Evolutionary conservation across 2,797 vertebrate genomes (phyloP), one percentile per base, ranked within the genome.

Genomic region (Myotis vivesi): DNA sequence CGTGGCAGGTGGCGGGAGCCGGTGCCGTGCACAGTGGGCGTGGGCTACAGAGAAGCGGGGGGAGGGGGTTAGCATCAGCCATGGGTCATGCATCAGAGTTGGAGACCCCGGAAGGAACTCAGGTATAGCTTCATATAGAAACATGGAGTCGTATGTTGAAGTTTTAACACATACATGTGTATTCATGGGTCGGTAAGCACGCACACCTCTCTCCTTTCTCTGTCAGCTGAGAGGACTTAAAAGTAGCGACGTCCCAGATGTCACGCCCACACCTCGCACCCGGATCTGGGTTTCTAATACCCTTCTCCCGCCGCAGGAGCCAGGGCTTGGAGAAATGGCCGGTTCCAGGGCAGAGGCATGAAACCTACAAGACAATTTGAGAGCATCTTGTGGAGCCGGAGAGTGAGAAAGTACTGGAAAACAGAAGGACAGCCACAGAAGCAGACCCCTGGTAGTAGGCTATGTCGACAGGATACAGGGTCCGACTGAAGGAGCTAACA

Each of bases 281-380:
- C 46, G 6, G 38, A 53, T 85, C 46, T 88, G 85, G 15, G 17
- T 55, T 75, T 36, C 57, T 76, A 59, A 30, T 15, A 28, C 9
- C 20, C 4, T 76, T 76, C n/a, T 57, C 44, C 16, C 68, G 16
- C 33, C 28, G 66, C 55, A 59, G 20, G 62, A 71, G 33, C 16
- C 11, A 68, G 75, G 44, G 2, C 22, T 44, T 33, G 17, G 59
- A 55, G 16, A 90, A 85, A 53, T 28, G 38, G 6, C 46, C 11
- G 36, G 16, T 44, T 64, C n/a, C 36, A 9, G 49, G 20, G 25
- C 5, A 13, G 12, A 28, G 28, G 19, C 12, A 25, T 33, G 49
- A 59, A 28, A 36, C 36, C 38, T 0, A 7, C 2, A 36, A 1
- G 5, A 33, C 10, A 17, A 77, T 30, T 33, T 9, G 2, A 13